Percentiles rank a stretch among this genome's conserved stretches.
Evolutionary conservation across 2,888 invertebrate species (phyloP).

Genomic region (Adineta ricciae): DNA sequence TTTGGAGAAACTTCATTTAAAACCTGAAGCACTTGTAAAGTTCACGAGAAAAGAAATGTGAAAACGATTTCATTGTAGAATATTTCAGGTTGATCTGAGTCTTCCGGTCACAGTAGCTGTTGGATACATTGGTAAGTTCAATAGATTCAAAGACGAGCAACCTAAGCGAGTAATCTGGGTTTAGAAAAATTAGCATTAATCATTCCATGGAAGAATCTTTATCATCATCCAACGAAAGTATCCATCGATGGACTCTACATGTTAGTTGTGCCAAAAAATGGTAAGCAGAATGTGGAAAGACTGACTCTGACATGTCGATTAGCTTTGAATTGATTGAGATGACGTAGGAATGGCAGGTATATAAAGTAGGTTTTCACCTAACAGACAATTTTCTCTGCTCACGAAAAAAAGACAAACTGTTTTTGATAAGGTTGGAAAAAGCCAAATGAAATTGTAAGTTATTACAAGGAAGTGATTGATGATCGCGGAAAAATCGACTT

Average conservation of each 20-base stretch:
- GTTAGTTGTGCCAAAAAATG: conserved; percentile 67
- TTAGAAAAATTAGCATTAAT: conserved; percentile 69
- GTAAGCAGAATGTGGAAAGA: conserved; percentile 36
- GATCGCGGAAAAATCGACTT: too few relatives aligned
- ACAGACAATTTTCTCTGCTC: too few relatives aligned
- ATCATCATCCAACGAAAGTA: conserved; percentile 82
- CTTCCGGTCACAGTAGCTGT: background rate
- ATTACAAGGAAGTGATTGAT: too few relatives aligned
- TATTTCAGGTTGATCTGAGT: background rate
- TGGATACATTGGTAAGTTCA: background rate
- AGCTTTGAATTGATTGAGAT: too few relatives aligned
- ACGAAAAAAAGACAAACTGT: too few relatives aligned
- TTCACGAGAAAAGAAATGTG: background rate
- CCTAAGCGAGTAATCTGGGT: background rate
- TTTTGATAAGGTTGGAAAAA: too few relatives aligned
- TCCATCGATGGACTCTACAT: conserved; percentile 77
- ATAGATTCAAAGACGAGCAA: background rate
- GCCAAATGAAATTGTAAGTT: too few relatives aligned
- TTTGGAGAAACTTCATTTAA: background rate
- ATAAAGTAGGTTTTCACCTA: too few relatives aligned
- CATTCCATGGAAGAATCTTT: conserved; percentile 95
- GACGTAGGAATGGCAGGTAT: too few relatives aligned
- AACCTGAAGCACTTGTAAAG: background rate
- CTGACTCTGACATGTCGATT: too few relatives aligned
- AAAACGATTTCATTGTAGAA: too few relatives aligned